Evolutionary conservation across 2,797 vertebrate species (phyloP).

Genomic region (Sebastes aleutianus): DNA sequence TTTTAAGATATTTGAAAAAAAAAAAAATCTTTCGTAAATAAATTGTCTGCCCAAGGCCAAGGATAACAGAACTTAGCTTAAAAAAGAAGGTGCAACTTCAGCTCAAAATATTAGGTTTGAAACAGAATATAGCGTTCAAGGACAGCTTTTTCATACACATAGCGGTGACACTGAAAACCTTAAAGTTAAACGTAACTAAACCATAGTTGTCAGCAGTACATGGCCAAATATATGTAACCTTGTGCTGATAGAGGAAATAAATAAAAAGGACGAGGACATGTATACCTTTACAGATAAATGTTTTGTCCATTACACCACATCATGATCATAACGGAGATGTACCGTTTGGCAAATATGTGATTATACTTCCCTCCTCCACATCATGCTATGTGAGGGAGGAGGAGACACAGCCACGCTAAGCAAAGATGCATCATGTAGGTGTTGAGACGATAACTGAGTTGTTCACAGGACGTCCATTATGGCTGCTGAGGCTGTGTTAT

Average conservation of each 20-base stretch:
- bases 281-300: background rate
- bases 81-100: background rate
- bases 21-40: background rate
- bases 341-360: background rate
- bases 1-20: background rate
- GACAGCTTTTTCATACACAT: background rate
- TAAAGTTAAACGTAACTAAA: background rate
- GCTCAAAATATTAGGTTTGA: background rate
- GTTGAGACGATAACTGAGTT: conserved; percentile 1
- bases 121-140: background rate
- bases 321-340: background rate
- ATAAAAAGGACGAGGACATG: background rate
- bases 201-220: background rate
- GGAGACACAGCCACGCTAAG: background rate
- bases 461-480: conserved; percentile 24
- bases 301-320: background rate
- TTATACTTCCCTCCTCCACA: background rate
- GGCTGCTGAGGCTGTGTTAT: conserved; percentile 22
- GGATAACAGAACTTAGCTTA: background rate
- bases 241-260: background rate
- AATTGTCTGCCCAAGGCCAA: background rate
- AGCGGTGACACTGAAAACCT: background rate
- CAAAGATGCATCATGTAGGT: background rate
- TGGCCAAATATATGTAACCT: background rate
- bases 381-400: background rate